These are phyloP conservation scores for Bombycilla garrulus DNA, from an alignment of 2,113 vertebrate genomes.

Conservation along the genomic window DNA sequence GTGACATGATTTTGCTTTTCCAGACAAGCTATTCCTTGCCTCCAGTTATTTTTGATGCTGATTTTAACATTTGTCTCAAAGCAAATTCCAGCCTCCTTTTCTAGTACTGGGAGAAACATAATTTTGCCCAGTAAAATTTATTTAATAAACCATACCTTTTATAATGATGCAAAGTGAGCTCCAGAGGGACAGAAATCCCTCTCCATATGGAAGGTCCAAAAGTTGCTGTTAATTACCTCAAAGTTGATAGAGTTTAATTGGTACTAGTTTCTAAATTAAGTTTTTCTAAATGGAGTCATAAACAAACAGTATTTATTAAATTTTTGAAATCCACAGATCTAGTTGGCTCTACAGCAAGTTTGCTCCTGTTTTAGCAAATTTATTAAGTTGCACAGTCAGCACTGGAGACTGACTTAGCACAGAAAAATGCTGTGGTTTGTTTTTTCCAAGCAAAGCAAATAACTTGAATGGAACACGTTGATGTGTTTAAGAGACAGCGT, in stretches of 20 bases:
- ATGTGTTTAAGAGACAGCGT: neutral
- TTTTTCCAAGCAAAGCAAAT: neutral
- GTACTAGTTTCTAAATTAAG: neutral
- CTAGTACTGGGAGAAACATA: neutral
- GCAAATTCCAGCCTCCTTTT: neutral
- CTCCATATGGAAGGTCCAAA: neutral
- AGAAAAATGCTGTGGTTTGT: neutral
- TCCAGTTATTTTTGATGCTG: neutral
- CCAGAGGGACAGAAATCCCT: neutral
- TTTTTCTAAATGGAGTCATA: neutral
- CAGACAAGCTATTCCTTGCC: neutral
- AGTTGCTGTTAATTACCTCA: neutral
- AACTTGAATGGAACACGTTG: neutral
- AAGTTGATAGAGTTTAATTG: neutral
- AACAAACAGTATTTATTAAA: neutral
- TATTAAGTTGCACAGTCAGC: neutral
- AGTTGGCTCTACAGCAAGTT: neutral
- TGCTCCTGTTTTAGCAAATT: neutral
- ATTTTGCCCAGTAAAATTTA: neutral
- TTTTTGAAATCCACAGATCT: neutral
- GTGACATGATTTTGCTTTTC: neutral
- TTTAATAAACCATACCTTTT: neutral
- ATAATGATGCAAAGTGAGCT: neutral
- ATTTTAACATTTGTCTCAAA: neutral
- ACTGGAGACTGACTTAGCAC: neutral